phyloP scores from a whole-genome alignment of 2,113 vertebrate species.

The Campylomormyrus numenius region DNA sequence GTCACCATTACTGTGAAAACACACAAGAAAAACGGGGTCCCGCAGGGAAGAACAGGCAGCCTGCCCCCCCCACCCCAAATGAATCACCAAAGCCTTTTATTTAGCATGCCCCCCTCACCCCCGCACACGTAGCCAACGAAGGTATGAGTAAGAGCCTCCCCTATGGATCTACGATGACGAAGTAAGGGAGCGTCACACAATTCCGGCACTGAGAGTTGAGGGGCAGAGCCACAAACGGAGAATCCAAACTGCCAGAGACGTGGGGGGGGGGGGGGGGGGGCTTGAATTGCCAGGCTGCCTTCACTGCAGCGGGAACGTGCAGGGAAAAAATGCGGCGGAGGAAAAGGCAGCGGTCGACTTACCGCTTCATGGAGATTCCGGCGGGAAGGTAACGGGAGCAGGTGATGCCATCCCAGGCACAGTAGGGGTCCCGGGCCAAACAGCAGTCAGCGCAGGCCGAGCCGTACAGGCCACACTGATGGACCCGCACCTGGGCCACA shows the following conservation, averaged over 20 bases:
- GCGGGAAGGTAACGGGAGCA: constrained; percentile 84
- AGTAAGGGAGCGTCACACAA: constrained; percentile 1
- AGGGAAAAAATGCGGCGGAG: background rate
- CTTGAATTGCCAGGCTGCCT: background rate
- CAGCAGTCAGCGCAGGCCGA: constrained; percentile 91
- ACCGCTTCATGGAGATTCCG: constrained; percentile 82
- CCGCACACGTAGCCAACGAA: background rate
- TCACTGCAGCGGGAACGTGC: background rate
- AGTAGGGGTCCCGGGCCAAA: constrained; percentile 91
- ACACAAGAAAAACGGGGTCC: background rate
- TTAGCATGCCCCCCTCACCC: background rate
- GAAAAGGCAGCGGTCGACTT: constrained; percentile 19
- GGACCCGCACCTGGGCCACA: constrained; percentile 78
- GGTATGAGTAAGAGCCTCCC: constrained; percentile 1
- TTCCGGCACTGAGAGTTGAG: background rate
- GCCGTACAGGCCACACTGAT: constrained; percentile 91
- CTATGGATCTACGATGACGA: background rate
- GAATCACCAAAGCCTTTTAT: constrained; percentile 3
- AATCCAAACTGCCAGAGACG: background rate
- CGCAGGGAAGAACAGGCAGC: background rate
- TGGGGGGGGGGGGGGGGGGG: background rate
- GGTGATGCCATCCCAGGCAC: constrained; percentile 90
- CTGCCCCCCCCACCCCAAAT: background rate
- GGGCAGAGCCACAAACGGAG: background rate
- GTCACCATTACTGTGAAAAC: background rate